These are phyloP conservation scores for Syngnathus acus DNA, from an alignment of 2,797 vertebrate genomes.

Conservation along the genomic window DNA sequence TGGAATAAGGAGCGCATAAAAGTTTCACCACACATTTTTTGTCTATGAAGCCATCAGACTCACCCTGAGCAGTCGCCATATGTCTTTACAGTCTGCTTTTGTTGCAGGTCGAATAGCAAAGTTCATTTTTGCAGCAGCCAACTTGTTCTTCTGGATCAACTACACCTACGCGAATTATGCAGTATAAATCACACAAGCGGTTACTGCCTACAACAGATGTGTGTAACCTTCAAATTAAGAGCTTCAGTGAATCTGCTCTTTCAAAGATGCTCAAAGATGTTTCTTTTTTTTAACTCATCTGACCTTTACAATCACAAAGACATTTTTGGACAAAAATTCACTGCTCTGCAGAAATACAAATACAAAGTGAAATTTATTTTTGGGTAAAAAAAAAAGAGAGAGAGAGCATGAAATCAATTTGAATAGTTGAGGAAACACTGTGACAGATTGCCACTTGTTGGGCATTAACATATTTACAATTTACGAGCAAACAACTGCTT, in stretches of 20 bases:
- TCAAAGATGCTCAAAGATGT: no score
- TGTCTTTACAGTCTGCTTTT: slow-evolving; percentile 62
- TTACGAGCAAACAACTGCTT: slow-evolving; percentile 29
- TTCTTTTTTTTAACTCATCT: no score
- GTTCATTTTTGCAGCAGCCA: slow-evolving; percentile 41
- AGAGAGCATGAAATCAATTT: slow-evolving; percentile 52
- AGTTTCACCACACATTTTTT: background rate
- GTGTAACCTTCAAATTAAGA: background rate
- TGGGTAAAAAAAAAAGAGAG: slow-evolving; percentile 64
- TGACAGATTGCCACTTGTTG: slow-evolving; percentile 46
- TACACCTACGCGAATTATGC: background rate
- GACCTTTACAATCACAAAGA: no score
- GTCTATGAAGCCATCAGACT: slow-evolving; percentile 11
- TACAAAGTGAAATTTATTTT: slow-evolving; percentile 72
- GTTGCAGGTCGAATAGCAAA: slow-evolving; percentile 54
- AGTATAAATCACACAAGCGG: background rate
- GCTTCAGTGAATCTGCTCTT: no score
- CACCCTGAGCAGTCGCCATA: slow-evolving; percentile 69
- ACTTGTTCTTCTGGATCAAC: no score
- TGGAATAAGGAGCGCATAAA: slow-evolving; percentile 22
- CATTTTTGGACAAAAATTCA: no score
- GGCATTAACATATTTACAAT: slow-evolving; percentile 62
- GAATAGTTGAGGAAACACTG: slow-evolving; percentile 60
- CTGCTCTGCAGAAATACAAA: slow-evolving; percentile 19
- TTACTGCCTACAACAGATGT: background rate